Evolutionary conservation across 2,113 vertebrate genomes (phyloP), one percentile per base, ranked within the genome.

Genomic region (Anhinga rufa): DNA sequence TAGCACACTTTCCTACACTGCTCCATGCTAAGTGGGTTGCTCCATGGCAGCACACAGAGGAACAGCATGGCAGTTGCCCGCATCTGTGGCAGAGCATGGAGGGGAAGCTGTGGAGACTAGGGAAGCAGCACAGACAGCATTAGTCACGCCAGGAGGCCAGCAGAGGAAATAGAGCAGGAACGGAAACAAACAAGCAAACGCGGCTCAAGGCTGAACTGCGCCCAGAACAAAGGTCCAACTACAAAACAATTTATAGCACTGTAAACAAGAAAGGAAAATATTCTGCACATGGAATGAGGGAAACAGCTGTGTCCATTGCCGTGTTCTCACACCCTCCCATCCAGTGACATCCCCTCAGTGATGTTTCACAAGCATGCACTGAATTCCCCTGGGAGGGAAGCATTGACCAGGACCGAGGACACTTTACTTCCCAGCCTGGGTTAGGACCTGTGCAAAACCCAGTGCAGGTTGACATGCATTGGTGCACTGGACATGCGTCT

Each of bases 101-200:
- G 36, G 74, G 82, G 93, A 93, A 93, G 72, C 72, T 26, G 58
- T 4, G 48, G 69, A 93, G 86, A 95, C 88, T 70, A 79, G 92
- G 96, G 98, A 98, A 98, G 91, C 68, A 14, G 80, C 70, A 52
- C 80, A 93, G 88, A 92, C 94, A 1, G 40, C 1, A 54, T 82
- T 92, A 92, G 93, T 97, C 76, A 78, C 13, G 28, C 92, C 66
- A 95, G 93, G 74, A 96, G 88, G 66, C 91, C 80, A 64, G 78
- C 72, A n/a, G 54, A 90, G 69, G 65, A 98, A 95, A 88, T 1
- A 8, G 83, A 74, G 68, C 83, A 46, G 90, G 36, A 71, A 71
- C 8, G 22, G 96, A 97, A 96, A 77, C 88, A 97, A 97, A 94
- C 77, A 96, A 93, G 83, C 81, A 97, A 97, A 95, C 52, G 85